These are phyloP conservation scores for Sericinus montela DNA, from an alignment of 2,888 invertebrate species.

Conservation along the genomic window DNA sequence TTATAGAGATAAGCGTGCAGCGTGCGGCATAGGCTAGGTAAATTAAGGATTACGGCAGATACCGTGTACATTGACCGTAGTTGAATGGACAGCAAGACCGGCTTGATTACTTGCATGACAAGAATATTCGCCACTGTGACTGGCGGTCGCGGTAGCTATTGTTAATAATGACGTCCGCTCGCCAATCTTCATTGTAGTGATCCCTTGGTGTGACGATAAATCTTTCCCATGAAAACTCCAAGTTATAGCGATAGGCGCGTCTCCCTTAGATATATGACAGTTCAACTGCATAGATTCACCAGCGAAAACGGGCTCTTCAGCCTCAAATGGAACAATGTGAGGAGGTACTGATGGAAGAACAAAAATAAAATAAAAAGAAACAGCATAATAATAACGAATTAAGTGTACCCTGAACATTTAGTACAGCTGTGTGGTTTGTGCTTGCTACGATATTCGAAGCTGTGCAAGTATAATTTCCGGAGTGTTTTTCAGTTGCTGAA, in stretches of 20 bases:
- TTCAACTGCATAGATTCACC: conserved; percentile 82
- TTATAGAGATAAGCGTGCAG: conserved; percentile 71
- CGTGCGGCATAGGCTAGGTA: conserved; percentile 61
- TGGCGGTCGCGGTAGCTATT: conserved; percentile 81
- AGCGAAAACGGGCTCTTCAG: conserved; percentile 81
- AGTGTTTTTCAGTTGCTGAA: conserved; percentile 82
- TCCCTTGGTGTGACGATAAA: conserved; percentile 77
- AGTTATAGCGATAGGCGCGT: conserved; percentile 84
- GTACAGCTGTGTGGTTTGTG: conserved; percentile 80
- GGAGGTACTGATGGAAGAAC: conserved; percentile 30
- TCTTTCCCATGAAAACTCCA: conserved; percentile 86
- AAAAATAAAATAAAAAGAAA: conserved; percentile 33
- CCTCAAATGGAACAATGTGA: conserved; percentile 73
- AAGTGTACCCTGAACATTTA: conserved; percentile 83
- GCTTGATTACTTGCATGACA: conserved; percentile 84
- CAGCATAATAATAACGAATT: conserved; percentile 40
- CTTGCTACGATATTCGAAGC: conserved; percentile 84
- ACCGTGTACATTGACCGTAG: conserved; percentile 84
- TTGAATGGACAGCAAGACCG: conserved; percentile 81
- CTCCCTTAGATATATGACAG: conserved; percentile 83
- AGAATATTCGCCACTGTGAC: conserved; percentile 85
- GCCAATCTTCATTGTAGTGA: conserved; percentile 78
- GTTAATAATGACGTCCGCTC: conserved; percentile 82
- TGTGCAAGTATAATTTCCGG: conserved; percentile 87
- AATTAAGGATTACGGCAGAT: conserved; percentile 45